Evolutionary conservation across 2,113 vertebrate species (phyloP), one percentile per base, ranked within the genome.

Genomic region (Callipepla californica): DNA sequence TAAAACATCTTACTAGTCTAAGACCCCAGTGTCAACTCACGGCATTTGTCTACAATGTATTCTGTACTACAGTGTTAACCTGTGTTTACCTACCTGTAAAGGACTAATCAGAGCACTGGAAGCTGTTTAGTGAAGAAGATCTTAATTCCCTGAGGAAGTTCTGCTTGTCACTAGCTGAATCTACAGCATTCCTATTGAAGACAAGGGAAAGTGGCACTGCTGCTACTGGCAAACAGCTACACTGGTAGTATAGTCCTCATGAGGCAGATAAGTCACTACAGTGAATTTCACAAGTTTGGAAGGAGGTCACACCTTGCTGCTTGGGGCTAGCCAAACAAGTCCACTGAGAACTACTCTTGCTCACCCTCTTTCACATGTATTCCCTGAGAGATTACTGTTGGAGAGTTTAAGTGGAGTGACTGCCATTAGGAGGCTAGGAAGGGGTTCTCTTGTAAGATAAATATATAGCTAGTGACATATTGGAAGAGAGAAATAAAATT

Each of bases 1-100:
- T 61, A 47, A 53, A 0, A 0, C 7, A 20, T 14, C 1, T 0
- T n/a, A 2, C 34, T 72, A 70, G n/a, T 61, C 67, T 51, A 38
- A 10, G 30, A 7, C 34, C 80, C 66, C 12, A 44, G 80, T 53
- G 40, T 81, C 36, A 76, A 9, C 7, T 65, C 23, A 15, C 44
- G 80, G 36, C 21, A 51, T 32, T 51, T 86, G 11, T 28, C 19
- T 62, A 18, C 2, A 7, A 5, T 66, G 18, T 3, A 28, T 22
- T 25, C 47, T 70, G 25, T 67, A 47, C 22, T 84, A 62, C 4
- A 30, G 5, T 2, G 12, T 40, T 40, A 40, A 40, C 40, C 40
- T 40, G 40, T 12, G 40, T 40, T 40, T 40, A 40, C 21, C 34
- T 17, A 20, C 12, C 38, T 36, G 17, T 63, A 65, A 89, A 89